These are phyloP conservation scores for Synergus japonicus DNA, from an alignment of 2,888 invertebrate genomes.

Conservation along the genomic window DNA sequence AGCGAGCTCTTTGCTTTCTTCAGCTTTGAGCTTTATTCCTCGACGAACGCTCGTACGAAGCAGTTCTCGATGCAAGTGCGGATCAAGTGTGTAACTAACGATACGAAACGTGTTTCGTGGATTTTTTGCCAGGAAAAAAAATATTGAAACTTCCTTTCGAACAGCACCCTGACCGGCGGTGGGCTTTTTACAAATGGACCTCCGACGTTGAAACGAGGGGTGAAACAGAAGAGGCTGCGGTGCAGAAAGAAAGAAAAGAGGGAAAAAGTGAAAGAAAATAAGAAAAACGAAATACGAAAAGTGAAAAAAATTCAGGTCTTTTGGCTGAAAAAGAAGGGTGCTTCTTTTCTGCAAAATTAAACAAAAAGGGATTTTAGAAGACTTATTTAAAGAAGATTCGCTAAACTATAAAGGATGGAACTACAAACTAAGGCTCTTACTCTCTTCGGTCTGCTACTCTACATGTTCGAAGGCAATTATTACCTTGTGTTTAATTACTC, in stretches of 20 bases:
- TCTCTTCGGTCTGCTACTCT: conserved; percentile 33
- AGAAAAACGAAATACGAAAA: neutral
- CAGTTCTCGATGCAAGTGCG: conserved; percentile 39
- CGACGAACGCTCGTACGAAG: conserved; percentile 57
- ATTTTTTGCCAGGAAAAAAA: neutral
- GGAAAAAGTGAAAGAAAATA: neutral
- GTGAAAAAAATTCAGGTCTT: neutral
- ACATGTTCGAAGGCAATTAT: conserved; percentile 27
- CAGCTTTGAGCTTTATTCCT: conserved; percentile 57
- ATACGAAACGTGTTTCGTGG: conserved; percentile 27
- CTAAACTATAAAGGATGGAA: conserved; percentile 21
- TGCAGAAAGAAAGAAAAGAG: neutral
- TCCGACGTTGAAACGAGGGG: neutral
- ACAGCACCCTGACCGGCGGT: neutral
- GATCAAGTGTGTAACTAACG: conserved; percentile 16
- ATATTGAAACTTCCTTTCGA: neutral
- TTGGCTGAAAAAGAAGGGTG: neutral
- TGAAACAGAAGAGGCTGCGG: conserved; percentile 4
- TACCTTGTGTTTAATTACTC: conserved; percentile 18
- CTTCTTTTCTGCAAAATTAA: neutral
- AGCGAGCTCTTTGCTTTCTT: conserved; percentile 36
- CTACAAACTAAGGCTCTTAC: conserved; percentile 13
- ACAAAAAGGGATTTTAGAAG: neutral
- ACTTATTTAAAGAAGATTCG: neutral
- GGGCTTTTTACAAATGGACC: conserved; percentile 17